Percentiles rank a stretch among this genome's conserved stretches.
phyloP scores from a whole-genome alignment of 2,113 vertebrate species.

The Crotophaga sulcirostris region DNA sequence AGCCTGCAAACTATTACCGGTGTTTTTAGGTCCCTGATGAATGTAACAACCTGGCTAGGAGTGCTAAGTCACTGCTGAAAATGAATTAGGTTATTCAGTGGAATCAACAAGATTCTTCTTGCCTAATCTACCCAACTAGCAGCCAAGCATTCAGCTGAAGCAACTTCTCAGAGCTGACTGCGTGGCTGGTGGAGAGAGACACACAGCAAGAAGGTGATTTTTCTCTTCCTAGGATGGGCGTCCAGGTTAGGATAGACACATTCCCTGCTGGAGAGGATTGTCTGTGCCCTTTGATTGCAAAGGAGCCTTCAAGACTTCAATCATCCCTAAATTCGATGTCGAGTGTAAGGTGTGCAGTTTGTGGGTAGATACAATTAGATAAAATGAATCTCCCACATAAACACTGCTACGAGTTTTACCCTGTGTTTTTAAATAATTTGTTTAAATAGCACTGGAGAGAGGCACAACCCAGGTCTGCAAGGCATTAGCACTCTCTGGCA shows the following conservation, averaged over 20 bases:
- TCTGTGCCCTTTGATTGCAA: neutral
- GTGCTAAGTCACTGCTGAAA: neutral
- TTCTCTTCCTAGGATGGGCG: neutral
- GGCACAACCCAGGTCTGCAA: slow-evolving; percentile 23
- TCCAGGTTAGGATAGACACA: neutral
- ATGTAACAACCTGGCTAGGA: neutral
- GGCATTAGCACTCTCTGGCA: neutral
- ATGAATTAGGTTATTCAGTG: neutral
- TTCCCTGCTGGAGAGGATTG: neutral
- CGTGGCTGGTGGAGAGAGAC: neutral
- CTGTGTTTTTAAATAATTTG: slow-evolving; percentile 28
- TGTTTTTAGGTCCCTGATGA: slow-evolving; percentile 8
- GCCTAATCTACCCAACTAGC: no score
- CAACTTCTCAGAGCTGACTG: neutral
- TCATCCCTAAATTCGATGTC: neutral
- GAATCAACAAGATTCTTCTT: neutral
- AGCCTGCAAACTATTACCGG: neutral
- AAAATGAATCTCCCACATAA: neutral
- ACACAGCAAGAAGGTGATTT: neutral
- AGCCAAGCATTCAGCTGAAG: neutral
- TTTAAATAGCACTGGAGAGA: neutral
- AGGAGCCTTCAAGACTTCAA: neutral
- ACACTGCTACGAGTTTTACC: neutral
- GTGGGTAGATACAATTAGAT: neutral
- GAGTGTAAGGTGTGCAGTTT: neutral